These are phyloP conservation scores for Lagorchestes hirsutus DNA, from an alignment of 2,797 vertebrate species.

Conservation along the genomic window DNA sequence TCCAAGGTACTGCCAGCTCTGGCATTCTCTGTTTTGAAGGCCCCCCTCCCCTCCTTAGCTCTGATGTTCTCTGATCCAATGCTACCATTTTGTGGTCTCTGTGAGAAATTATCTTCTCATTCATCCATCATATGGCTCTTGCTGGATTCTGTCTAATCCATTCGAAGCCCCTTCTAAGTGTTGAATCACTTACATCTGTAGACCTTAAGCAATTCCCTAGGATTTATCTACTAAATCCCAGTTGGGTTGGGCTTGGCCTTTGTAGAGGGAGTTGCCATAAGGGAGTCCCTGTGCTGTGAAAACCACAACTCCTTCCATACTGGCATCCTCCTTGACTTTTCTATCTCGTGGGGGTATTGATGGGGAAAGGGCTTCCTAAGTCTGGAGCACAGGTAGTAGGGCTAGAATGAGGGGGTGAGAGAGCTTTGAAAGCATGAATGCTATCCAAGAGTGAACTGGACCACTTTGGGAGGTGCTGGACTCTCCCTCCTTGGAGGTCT, in stretches of 20 bases:
- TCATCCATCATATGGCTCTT: neutral
- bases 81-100: neutral
- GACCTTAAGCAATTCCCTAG: neutral
- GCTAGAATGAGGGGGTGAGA: neutral
- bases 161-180: neutral
- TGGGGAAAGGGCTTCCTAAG: neutral
- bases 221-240: neutral
- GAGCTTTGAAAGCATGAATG: neutral
- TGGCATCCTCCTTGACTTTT: neutral
- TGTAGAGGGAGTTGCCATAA: neutral
- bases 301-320: neutral
- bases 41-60: neutral
- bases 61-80: neutral
- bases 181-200: slow-evolving; percentile 9
- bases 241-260: neutral
- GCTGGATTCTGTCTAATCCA: neutral
- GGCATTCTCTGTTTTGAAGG: neutral
- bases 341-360: neutral
- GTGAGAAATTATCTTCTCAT: neutral
- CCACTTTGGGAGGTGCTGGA: neutral
- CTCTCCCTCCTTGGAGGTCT: neutral
- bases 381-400: neutral
- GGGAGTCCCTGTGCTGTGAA: neutral
- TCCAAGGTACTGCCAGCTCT: neutral
- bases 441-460: neutral